phyloP scores from a whole-genome alignment of 2,888 invertebrate species.

The Coremacera marginata region DNA sequence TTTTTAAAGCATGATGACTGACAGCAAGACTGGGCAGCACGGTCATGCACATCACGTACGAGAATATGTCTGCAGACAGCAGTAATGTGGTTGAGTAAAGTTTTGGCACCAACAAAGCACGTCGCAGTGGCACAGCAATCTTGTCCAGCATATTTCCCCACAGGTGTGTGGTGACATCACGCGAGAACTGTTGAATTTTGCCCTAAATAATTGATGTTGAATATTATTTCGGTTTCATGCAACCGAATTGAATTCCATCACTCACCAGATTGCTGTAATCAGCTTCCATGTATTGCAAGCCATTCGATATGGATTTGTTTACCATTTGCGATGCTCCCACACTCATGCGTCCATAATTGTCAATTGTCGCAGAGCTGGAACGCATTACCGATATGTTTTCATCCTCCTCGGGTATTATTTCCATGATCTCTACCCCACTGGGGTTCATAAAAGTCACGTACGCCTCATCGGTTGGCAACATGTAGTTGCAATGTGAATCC shows the following conservation, averaged over 20 bases:
- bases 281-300: conserved; percentile 32
- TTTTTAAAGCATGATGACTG: conserved; percentile 66
- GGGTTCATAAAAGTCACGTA: conserved; percentile 66
- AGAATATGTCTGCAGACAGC: conserved; percentile 66
- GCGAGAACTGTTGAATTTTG: conserved; percentile 63
- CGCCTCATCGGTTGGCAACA: conserved; percentile 65
- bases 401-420: conserved; percentile 68
- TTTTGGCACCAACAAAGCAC: conserved; percentile 63
- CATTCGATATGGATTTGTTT: conserved; percentile 57
- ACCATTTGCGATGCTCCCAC: conserved; percentile 55
- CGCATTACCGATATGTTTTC: conserved; percentile 65
- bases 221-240: background rate
- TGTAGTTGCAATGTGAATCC: conserved; percentile 63
- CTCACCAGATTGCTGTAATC: conserved; percentile 50
- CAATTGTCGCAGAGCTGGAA: conserved; percentile 65
- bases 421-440: conserved; percentile 69
- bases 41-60: conserved; percentile 68
- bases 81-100: conserved; percentile 66
- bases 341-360: conserved; percentile 59
- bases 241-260: background rate
- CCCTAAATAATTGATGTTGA: conserved; percentile 44
- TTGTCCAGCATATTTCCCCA: conserved; percentile 64
- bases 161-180: conserved; percentile 60
- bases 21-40: conserved; percentile 66
- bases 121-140: conserved; percentile 62